Conservation (phyloP, 2,113 vertebrate species). For the Caranx melampygus region DNA sequence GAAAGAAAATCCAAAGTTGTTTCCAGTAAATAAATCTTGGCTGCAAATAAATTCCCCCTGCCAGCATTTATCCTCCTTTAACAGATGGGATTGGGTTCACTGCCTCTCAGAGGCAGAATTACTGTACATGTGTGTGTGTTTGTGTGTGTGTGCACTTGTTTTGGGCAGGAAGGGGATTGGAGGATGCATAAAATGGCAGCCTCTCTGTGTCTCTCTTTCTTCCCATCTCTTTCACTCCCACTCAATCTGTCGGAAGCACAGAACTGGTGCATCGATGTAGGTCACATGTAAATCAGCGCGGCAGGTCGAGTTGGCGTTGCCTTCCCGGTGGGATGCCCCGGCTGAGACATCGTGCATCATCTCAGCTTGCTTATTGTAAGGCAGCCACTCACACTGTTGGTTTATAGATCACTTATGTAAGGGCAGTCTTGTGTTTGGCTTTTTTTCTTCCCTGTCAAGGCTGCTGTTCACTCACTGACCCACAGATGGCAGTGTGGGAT, state of each 20-base stretch:
- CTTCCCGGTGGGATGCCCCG: slow-evolving; percentile 42
- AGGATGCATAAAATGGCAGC: slow-evolving; percentile 58
- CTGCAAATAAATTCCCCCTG: slow-evolving; percentile 62
- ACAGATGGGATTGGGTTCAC: slow-evolving; percentile 67
- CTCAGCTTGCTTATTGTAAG: slow-evolving; percentile 49
- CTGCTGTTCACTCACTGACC: slow-evolving; percentile 42
- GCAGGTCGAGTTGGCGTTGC: slow-evolving; percentile 23
- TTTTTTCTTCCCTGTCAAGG: not conserved
- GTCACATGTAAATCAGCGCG: slow-evolving; percentile 66
- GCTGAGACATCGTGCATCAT: slow-evolving; percentile 52
- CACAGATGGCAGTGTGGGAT: slow-evolving; percentile 77
- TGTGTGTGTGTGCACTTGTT: slow-evolving; percentile 34
- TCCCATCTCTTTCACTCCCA: slow-evolving; percentile 20
- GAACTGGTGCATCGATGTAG: slow-evolving; percentile 53
- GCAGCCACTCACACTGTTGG: slow-evolving; percentile 34
- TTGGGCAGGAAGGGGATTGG: slow-evolving; percentile 27
- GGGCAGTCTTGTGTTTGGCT: not conserved
- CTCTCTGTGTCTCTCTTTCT: slow-evolving; percentile 24
- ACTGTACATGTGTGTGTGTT: slow-evolving; percentile 23
- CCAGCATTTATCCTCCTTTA: slow-evolving; percentile 68
- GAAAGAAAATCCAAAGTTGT: slow-evolving; percentile 65
- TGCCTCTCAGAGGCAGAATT: slow-evolving; percentile 51
- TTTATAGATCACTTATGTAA: slow-evolving; percentile 74
- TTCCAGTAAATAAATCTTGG: slow-evolving; percentile 76
- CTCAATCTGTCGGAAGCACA: slow-evolving; percentile 27